A percentile compares a stretch with the other conserved stretches of the same genome.
These are phyloP conservation scores for Sebastes steindachneri DNA, from an alignment of 2,797 vertebrate genomes.

Conservation along the genomic window DNA sequence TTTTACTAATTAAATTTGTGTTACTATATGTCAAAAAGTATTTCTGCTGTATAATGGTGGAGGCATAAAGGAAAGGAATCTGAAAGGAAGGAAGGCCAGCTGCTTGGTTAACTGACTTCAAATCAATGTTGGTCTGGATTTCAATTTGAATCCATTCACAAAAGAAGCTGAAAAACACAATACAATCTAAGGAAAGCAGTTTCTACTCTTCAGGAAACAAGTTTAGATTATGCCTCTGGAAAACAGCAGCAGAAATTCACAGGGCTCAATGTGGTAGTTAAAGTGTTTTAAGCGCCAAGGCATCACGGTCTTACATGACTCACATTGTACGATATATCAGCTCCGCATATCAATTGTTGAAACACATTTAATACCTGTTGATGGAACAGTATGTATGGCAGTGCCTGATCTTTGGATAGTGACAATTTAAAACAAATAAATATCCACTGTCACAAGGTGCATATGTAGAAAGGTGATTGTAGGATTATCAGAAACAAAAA, in stretches of 20 bases:
- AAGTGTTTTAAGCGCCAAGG: not conserved
- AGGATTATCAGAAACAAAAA: not conserved
- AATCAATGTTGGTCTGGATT: not conserved
- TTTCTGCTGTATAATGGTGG: not conserved
- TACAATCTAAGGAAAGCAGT: not conserved
- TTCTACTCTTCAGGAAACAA: not conserved
- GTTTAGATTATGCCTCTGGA: slow-evolving; percentile 1
- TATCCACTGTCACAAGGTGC: not conserved
- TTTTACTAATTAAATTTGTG: not conserved
- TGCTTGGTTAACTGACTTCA: not conserved
- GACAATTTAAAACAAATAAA: slow-evolving; percentile 9
- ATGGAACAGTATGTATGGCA: slow-evolving; percentile 10
- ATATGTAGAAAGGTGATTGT: not conserved
- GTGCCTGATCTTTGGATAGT: not conserved
- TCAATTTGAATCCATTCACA: not conserved
- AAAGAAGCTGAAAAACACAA: not conserved
- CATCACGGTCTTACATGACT: slow-evolving; percentile 1
- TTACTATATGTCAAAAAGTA: not conserved
- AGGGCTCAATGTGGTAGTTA: not conserved
- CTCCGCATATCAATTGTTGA: not conserved
- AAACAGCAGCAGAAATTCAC: not conserved
- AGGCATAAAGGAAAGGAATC: not conserved
- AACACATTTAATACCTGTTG: slow-evolving; percentile 17
- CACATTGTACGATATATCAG: slow-evolving; percentile 2
- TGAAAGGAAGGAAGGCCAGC: not conserved